Conservation (phyloP, 1,140 invertebrate species). For the Saccostrea glomerata region DNA sequence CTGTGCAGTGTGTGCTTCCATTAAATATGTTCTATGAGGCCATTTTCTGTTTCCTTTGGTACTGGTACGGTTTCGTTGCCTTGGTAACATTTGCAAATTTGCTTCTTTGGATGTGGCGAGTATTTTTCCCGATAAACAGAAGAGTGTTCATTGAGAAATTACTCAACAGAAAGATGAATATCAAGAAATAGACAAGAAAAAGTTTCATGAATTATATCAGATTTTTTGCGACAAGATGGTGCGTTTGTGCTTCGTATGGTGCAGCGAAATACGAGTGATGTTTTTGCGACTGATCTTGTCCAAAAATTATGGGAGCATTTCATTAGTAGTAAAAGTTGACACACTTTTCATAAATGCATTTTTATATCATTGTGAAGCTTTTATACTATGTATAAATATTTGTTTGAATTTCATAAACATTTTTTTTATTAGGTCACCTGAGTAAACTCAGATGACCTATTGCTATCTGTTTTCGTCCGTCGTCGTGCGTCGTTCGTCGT, state of each 20-base stretch:
- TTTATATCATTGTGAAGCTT: no score
- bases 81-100: conserved; percentile 76
- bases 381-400: no score
- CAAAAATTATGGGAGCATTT: conserved; percentile 67
- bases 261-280: conserved; percentile 73
- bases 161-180: conserved; percentile 58
- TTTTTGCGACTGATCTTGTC: conserved; percentile 73
- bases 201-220: conserved; percentile 52
- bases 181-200: conserved; percentile 52
- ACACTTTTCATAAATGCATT: no score
- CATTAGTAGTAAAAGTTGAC: neutral
- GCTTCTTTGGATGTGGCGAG: conserved; percentile 70
- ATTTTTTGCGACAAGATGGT: conserved; percentile 68
- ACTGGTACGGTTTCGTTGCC: conserved; percentile 72
- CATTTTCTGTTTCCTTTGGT: conserved; percentile 78
- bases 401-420: no score
- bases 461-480: no score
- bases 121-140: conserved; percentile 64
- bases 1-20: conserved; percentile 81
- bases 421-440: no score
- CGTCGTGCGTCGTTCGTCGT: no score
- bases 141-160: conserved; percentile 75
- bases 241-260: conserved; percentile 68
- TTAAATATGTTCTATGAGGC: conserved; percentile 82
- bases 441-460: no score